These are phyloP conservation scores for Herpailurus yagouaroundi DNA, from an alignment of 2,113 vertebrate genomes.

Conservation along the genomic window DNA sequence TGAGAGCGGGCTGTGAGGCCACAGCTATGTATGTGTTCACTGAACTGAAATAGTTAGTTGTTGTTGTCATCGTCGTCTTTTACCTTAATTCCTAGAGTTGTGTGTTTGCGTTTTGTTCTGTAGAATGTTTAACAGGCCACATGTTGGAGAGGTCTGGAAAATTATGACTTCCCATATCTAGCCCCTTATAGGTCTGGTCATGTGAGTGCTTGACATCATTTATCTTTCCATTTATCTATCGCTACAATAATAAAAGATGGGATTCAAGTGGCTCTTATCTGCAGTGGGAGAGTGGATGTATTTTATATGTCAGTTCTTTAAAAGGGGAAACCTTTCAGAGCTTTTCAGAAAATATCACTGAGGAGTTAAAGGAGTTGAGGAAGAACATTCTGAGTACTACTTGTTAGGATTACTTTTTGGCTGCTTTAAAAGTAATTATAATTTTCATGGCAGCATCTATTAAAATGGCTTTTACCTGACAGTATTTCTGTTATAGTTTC, in stretches of 20 bases:
- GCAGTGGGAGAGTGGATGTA: background rate
- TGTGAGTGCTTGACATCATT: background rate
- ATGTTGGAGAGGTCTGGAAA: background rate
- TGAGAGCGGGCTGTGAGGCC: background rate
- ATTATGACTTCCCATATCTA: background rate
- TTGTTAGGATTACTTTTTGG: constrained; percentile 56
- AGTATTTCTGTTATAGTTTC: constrained; percentile 71
- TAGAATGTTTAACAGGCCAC: background rate
- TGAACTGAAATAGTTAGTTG: background rate
- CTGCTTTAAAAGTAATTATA: constrained; percentile 70
- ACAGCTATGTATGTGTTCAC: fast-evolving
- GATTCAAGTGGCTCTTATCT: constrained; percentile 47
- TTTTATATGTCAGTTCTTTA: constrained; percentile 57
- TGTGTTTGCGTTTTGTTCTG: background rate
- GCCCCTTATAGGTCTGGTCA: background rate
- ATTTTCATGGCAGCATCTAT: constrained; percentile 71
- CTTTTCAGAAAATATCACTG: constrained; percentile 52
- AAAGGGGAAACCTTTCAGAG: background rate
- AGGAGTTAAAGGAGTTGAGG: constrained; percentile 29
- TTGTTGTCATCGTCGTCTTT: background rate
- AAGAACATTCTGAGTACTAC: constrained; percentile 59
- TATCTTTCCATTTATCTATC: background rate
- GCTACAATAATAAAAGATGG: constrained; percentile 33
- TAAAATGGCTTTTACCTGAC: constrained; percentile 74
- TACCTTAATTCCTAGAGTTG: background rate